Conservation (phyloP, 2,797 vertebrate genomes). For the Pelochelys cantorii region DNA sequence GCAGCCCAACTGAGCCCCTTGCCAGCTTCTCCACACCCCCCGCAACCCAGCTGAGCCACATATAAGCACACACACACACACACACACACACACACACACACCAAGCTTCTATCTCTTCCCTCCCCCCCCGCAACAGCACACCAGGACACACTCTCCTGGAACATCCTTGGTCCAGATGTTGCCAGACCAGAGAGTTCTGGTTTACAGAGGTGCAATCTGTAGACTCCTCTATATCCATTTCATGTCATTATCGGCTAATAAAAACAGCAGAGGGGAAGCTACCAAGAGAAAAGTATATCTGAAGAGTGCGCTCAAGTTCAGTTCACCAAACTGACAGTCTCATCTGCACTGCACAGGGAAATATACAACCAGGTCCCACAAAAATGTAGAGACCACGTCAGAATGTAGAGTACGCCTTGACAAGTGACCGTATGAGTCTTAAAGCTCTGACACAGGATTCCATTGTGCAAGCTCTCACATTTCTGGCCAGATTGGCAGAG, state of each 20-base stretch:
- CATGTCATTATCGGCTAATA: neutral
- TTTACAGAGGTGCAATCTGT: neutral
- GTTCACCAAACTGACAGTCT: neutral
- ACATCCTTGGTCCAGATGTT: too few relatives aligned
- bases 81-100: too few relatives aligned
- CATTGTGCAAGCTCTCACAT: fast-evolving
- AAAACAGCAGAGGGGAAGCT: neutral
- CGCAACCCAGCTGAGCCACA: too few relatives aligned
- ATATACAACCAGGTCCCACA: neutral
- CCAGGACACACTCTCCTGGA: too few relatives aligned
- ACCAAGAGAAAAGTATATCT: too few relatives aligned
- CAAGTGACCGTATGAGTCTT: fast-evolving
- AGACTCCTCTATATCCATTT: fast-evolving
- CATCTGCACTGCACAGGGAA: neutral
- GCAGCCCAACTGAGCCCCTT: too few relatives aligned
- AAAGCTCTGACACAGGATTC: neutral
- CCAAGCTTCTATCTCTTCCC: too few relatives aligned
- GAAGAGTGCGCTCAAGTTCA: neutral
- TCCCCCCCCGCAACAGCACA: too few relatives aligned
- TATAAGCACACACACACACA: too few relatives aligned
- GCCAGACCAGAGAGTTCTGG: too few relatives aligned
- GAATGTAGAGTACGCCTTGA: neutral
- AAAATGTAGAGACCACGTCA: neutral
- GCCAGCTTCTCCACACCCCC: too few relatives aligned
- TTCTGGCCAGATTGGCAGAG: neutral